Percentiles rank a stretch among this genome's conserved stretches.
Conservation (phyloP, 2,888 invertebrate genomes). For the Caenorhabditis plicata region DNA sequence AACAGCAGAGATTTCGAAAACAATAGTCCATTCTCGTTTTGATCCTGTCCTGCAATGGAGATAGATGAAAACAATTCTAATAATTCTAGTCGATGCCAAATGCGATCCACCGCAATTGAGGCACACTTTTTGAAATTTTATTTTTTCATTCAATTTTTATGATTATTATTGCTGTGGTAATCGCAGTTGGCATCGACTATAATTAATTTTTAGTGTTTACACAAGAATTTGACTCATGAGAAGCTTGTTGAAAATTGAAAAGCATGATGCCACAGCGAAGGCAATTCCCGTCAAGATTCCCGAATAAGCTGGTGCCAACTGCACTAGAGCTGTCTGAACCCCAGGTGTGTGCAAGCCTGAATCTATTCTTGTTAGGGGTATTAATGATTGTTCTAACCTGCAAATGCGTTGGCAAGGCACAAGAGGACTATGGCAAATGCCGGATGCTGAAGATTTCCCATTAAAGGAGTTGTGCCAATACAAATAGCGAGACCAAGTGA, state of each 20-base stretch:
- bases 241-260: constrained; percentile 61
- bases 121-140: too few species aligned
- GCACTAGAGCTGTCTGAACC: constrained; percentile 63
- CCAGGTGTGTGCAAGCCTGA: constrained; percentile 63
- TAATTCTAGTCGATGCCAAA: neutral
- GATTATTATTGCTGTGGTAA: neutral
- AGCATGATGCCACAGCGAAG: constrained; percentile 58
- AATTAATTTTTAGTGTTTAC: constrained; percentile 14
- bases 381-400: constrained; percentile 36
- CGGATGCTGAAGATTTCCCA: constrained; percentile 35
- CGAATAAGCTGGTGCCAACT: constrained; percentile 62
- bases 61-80: neutral
- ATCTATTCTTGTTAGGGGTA: neutral
- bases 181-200: neutral
- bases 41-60: constrained; percentile 35
- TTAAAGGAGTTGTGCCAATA: constrained; percentile 55
- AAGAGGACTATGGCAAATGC: constrained; percentile 49
- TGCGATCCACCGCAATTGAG: too few species aligned
- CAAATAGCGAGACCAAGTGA: constrained; percentile 61
- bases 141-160: too few species aligned
- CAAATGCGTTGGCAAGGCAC: constrained; percentile 62
- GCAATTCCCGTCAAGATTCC: constrained; percentile 62
- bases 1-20: constrained; percentile 59
- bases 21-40: constrained; percentile 57
- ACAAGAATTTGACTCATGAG: constrained; percentile 50